Percentiles rank a stretch among this genome's conserved stretches.
Evolutionary conservation across 2,113 vertebrate genomes (phyloP).

Genomic region (Centropus unirufus): DNA sequence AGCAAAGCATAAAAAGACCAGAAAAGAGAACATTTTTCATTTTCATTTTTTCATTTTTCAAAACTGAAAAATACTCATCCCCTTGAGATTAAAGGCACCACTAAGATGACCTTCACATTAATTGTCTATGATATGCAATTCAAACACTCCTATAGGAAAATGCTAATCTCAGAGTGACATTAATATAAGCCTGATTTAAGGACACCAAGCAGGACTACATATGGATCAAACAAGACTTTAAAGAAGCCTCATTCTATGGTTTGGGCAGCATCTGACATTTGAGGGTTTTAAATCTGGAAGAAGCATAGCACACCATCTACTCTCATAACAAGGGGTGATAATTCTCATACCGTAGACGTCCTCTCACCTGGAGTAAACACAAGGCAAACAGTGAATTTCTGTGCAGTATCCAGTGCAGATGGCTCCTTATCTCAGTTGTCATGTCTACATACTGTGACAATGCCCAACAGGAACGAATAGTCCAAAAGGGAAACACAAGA

Average conservation of each 20-base stretch:
- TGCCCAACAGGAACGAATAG: not conserved
- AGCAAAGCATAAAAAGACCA: not conserved
- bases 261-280: not conserved
- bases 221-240: not conserved
- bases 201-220: not conserved
- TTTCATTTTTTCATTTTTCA: slow-evolving; percentile 11
- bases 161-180: not conserved
- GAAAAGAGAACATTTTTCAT: slow-evolving; percentile 8
- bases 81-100: slow-evolving; percentile 2
- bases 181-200: not conserved
- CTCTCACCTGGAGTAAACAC: not conserved
- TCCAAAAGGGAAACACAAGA: not conserved
- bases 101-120: not conserved
- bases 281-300: rapidly evolving
- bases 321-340: not conserved
- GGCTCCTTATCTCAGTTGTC: not conserved
- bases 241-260: not conserved
- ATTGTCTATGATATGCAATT: not conserved
- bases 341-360: not conserved
- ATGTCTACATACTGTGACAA: not conserved
- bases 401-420: not conserved
- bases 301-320: not conserved
- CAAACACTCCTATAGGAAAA: not conserved
- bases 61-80: not conserved
- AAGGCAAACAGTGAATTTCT: not conserved